Evolutionary conservation across 2,113 vertebrate species (phyloP).

Genomic region (Brachyhypopomus occidentalis): DNA sequence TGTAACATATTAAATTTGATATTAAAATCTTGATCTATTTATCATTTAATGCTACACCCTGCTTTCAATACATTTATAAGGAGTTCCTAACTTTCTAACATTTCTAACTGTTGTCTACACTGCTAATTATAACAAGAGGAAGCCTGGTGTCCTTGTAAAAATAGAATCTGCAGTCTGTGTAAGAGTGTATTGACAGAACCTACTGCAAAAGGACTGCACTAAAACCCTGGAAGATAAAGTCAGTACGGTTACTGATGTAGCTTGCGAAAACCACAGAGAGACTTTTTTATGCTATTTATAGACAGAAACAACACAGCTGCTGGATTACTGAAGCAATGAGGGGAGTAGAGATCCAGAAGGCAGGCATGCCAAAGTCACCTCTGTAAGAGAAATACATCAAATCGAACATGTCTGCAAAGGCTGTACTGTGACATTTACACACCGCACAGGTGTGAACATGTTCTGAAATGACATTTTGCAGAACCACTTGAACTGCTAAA

Average conservation of each 20-base stretch:
- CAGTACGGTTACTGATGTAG: constrained; percentile 15
- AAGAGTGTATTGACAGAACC: not conserved
- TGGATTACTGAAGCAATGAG: constrained; percentile 1
- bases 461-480: not conserved
- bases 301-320: constrained; percentile 40
- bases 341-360: not conserved
- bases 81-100: not conserved
- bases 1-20: not conserved
- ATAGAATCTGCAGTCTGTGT: constrained; percentile 11
- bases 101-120: not conserved
- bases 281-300: constrained; percentile 43
- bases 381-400: not conserved
- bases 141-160: constrained; percentile 15
- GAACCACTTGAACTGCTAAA: not conserved
- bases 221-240: not conserved
- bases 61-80: not conserved
- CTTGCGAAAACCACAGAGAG: not conserved
- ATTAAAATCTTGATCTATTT: not conserved
- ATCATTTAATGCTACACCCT: not conserved
- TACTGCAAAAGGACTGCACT: constrained; percentile 27
- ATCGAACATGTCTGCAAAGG: not conserved
- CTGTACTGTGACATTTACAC: not conserved
- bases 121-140: constrained; percentile 21
- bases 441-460: no score
- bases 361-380: not conserved